Percentiles rank a stretch among this genome's conserved stretches.
phyloP scores from a whole-genome alignment of 2,113 vertebrate genomes.

The Symphodus melops region DNA sequence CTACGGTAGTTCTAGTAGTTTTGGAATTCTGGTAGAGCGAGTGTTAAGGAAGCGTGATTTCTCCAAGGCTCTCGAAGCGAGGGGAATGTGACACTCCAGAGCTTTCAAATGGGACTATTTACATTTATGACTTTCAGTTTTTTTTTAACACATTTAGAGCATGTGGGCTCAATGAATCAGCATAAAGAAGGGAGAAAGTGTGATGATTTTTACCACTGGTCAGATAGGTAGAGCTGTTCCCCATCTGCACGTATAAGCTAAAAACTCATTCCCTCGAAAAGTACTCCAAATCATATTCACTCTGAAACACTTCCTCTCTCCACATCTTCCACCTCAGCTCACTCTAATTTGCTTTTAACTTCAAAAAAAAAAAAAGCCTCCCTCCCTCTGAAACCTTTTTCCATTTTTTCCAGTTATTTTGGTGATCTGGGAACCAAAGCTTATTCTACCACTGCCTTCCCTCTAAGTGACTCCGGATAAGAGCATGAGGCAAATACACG shows the following conservation, averaged over 20 bases:
- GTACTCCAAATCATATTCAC: conserved; percentile 14
- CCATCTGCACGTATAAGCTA: conserved; percentile 26
- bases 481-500: conserved; percentile 34
- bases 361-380: conserved; percentile 4
- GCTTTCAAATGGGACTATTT: conserved; percentile 46
- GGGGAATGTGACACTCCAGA: conserved; percentile 32
- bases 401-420: conserved; percentile 19
- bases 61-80: conserved; percentile 15
- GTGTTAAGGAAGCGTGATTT: conserved; percentile 12
- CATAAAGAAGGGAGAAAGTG: conserved; percentile 32
- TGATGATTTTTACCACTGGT: conserved; percentile 25
- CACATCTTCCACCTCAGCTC: conserved; percentile 26
- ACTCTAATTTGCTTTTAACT: conserved; percentile 41
- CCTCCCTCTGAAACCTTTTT: not conserved
- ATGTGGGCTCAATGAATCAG: conserved; percentile 42
- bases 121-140: conserved; percentile 35
- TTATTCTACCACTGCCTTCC: conserved; percentile 30
- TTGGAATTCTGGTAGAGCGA: too few species aligned
- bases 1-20: too few species aligned
- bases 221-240: conserved; percentile 25
- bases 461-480: conserved; percentile 44
- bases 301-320: conserved; percentile 26
- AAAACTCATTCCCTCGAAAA: conserved; percentile 46
- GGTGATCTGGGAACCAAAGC: conserved; percentile 36
- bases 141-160: conserved; percentile 14